Base-by-base conservation (phyloP, 2,888 invertebrate species). In the Cephus rjabovi region DNA sequence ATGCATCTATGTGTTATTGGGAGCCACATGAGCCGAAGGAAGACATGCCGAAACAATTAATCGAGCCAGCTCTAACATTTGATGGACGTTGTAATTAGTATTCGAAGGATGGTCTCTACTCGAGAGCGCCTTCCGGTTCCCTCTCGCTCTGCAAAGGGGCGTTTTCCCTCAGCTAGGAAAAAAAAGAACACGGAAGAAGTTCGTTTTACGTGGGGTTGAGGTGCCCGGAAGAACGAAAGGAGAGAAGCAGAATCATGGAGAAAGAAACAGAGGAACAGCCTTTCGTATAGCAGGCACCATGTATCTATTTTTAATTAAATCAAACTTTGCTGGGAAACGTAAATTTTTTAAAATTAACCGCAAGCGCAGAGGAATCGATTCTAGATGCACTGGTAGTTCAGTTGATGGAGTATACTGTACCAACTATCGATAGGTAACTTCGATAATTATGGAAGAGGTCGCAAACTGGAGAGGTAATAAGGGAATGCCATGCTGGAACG, bases 251-350 rank as follows among this genome's bases (percentile, higher is more conserved):
- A 15, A 40, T 15, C 4, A 40, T 15, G 40, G 15, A 15, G 15
- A 40, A 40, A 15, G 40, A 40, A 4, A 40, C 15, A 40, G 15
- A 40, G 15, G 1, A 1, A 4, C 9, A 9, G 56, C 23, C 23
- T 23, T 56, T 23, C 56, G 1, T 9, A 6, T 9, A 56, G 4
- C 56, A 56, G 56, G 56, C 9, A 23, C 23, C 2, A 56, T 23
- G 56, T 56, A 23, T 9, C 23, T 56, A 56, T 56, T 79, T 84
- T 81, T 84, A 84, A 82, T 84, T 84, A 83, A 84, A 84, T 82
- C 79, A 73, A 84, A 84, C 81, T 77, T 76, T 76, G 68, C 56
- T 73, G 69, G 9, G 9, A 23, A 56, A 56, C 9, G 40, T 23
- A 56, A 56, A 56, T 56, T 23, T 56, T 9, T 23, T 23, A 2